Evolutionary conservation across 2,797 vertebrate genomes (phyloP), one percentile per base, ranked within the genome.

Genomic region (Clarias pachynema): DNA sequence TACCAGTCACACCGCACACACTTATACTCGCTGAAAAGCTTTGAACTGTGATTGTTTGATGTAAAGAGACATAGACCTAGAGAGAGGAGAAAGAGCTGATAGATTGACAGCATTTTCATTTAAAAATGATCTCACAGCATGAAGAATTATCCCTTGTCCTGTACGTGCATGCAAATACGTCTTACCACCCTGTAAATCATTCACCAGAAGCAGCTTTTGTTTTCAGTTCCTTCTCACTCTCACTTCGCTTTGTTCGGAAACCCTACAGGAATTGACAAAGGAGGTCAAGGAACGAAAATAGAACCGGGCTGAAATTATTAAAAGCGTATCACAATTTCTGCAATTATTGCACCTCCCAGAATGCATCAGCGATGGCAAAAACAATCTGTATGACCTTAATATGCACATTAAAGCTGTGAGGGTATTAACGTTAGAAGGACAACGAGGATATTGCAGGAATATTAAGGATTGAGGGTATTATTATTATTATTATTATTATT

Each of bases 1-100:
- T n/a, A 74, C 24, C n/a, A 73, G 22, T 49, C 40, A n/a, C 40
- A 40, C 20, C 53, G 70, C 78, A 74, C 83, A 53, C 78, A 84
- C 34, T 57, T 26, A 72, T 26, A 77, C 62, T 81, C 65, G 24
- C 59, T 0, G 22, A 68, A 78, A 78, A 70, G 77, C 88, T 89
- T 87, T 89, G 84, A 85, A 87, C 81, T 85, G 70, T 59, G 22
- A 37, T 44, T 4, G 26, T 84, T 89, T 87, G 84, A 84, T 85
- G 77, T 57, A 70, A 22, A 24, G 7, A 68, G 66, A 69, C 6
- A 18, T 3, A 68, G 29, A 68, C 49, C 49, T 14, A 34, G n/a
- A 82, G 40, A 40, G 44, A 82, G 79, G 60, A 10, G 62, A 53
- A 65, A 34, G 26, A 26, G 0, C 6, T 65, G 56, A 81, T 57